Evolutionary conservation across 2,888 invertebrate genomes (phyloP), one percentile per base, ranked within the genome.

Genomic region (Acheta domesticus): DNA sequence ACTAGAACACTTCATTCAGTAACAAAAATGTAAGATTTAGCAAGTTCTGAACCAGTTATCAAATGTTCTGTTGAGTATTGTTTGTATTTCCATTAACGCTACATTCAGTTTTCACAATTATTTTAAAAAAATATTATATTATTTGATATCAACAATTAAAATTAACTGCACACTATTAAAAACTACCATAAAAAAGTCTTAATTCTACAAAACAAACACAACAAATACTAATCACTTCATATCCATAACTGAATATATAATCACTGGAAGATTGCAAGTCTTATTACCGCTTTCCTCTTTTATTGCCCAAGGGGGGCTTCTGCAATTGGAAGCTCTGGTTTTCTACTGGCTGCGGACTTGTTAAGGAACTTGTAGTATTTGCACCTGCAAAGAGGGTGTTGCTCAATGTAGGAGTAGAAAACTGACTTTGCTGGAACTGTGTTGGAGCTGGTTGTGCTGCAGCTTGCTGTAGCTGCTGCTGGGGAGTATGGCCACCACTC

Each of bases 261-360:
- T 36, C 36, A 36, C 21, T 36, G 11, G 11, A 78, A 78, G 16
- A 14, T 62, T n/a, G 62, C 62, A 14, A 62, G 16, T n/a, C 62
- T 8, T 62, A 19, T 62, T n/a, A 91, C 87, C 92, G 91, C 84
- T 93, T 93, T 81, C 91, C 92, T 82, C 93, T 88, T 86, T 93
- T 93, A 81, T 89, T 90, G 78, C 91, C 90, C 62, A 88, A 85
- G 48, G 93, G 93, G 49, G 93, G 93, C 84, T 92, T 93, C 86
- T 93, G 93, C 75, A 93, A 88, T 84, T 92, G 92, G 87, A 93
- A 93, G 83, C 85, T 86, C 50, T 85, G 84, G 62, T 83, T 82
- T 11, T 84, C 83, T n/a, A 85, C 83, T 77, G 84, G 83, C 11
- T 84, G 83, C 2, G 86, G 83, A 2, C 85, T 81, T 20, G 83